A percentile compares a stretch with the other conserved stretches of the same genome.
Conservation (phyloP, 1,140 invertebrate genomes). For the Neodiprion virginianus region DNA sequence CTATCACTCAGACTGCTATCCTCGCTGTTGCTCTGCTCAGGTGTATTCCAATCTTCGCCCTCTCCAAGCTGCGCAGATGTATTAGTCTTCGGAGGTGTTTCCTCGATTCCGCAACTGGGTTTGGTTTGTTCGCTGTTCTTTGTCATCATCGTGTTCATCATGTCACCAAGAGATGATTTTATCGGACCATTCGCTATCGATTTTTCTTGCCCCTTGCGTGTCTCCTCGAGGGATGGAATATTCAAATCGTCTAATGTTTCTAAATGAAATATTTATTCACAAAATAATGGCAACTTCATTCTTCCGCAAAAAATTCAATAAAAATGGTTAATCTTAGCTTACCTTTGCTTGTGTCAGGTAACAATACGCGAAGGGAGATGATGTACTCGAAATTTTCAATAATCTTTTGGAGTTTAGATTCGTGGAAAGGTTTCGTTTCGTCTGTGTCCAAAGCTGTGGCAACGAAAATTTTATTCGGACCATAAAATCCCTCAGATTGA, state of each 20-base stretch:
- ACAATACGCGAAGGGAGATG: conserved; percentile 66
- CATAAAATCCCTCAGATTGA: conserved; percentile 61
- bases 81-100: conserved; percentile 33
- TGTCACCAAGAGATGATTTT: conserved; percentile 19
- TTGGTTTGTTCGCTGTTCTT: conserved; percentile 20
- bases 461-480: conserved; percentile 63
- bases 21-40: conserved; percentile 76
- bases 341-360: conserved; percentile 68
- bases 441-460: conserved; percentile 42
- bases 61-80: conserved; percentile 6
- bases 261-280: conserved; percentile 27
- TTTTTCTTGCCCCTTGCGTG: conserved; percentile 8
- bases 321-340: conserved; percentile 30
- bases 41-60: conserved; percentile 41
- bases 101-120: conserved; percentile 37
- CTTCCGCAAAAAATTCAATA: neutral
- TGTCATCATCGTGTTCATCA: conserved; percentile 8
- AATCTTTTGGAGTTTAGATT: conserved; percentile 57
- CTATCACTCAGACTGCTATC: conserved; percentile 81
- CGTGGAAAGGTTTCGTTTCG: conserved; percentile 44
- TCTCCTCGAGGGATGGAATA: conserved; percentile 60
- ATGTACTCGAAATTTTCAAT: conserved; percentile 66
- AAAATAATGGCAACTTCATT: conserved; percentile 27
- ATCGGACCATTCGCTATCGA: conserved; percentile 14
- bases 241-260: conserved; percentile 63